Evolutionary conservation across 2,113 vertebrate genomes (phyloP).

Genomic region (Cryptotis parvus): DNA sequence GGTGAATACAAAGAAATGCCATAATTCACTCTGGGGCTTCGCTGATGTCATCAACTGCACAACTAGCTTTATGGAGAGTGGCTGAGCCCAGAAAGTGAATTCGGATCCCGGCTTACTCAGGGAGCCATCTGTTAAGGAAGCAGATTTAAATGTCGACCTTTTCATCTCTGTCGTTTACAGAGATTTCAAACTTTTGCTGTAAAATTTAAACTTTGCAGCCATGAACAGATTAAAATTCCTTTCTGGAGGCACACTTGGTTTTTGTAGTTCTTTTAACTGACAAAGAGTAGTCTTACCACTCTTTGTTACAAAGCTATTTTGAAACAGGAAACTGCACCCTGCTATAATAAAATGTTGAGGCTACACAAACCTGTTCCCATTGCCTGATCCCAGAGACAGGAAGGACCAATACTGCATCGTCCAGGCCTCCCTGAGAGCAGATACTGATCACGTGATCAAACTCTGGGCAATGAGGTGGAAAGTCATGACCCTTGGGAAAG

Average conservation of each 20-base stretch:
- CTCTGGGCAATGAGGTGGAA: background rate
- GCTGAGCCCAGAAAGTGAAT: conserved; percentile 74
- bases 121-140: conserved; percentile 82
- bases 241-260: conserved; percentile 4
- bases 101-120: conserved; percentile 74
- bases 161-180: conserved; percentile 74
- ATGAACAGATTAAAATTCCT: conserved; percentile 60
- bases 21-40: conserved; percentile 71
- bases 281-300: background rate
- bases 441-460: background rate
- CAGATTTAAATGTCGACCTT: conserved; percentile 78
- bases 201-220: conserved; percentile 77
- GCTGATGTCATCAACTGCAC: conserved; percentile 66
- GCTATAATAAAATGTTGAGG: fast-evolving
- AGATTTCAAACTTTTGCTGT: conserved; percentile 73
- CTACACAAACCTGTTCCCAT: fast-evolving
- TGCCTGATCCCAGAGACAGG: background rate
- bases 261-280: background rate
- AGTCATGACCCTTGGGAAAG: background rate
- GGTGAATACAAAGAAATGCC: conserved; percentile 47
- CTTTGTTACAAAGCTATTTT: background rate
- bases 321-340: background rate
- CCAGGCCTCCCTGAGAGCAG: background rate
- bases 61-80: conserved; percentile 73
- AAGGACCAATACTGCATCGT: background rate